Conservation (phyloP, 2,113 vertebrate species). For the Holacanthus passer region DNA sequence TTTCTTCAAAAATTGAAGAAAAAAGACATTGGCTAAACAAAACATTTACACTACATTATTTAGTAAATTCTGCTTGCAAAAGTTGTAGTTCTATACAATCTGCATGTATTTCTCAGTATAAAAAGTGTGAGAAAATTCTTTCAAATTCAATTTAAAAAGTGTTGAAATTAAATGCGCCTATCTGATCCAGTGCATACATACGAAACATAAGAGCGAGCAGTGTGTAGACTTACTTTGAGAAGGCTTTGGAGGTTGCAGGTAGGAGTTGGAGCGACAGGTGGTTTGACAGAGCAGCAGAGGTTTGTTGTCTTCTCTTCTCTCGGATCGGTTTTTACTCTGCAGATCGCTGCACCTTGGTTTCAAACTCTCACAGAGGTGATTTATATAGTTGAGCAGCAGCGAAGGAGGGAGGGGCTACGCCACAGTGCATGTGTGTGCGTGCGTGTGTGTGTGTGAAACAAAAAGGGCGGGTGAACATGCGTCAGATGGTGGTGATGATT, state of each 20-base stretch:
- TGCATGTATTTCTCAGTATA: background rate
- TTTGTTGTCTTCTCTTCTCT: slow-evolving; percentile 13
- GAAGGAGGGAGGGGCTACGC: slow-evolving; percentile 56
- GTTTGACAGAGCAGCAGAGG: slow-evolving; percentile 14
- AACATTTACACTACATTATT: too few relatives aligned
- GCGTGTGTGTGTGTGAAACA: slow-evolving; percentile 8
- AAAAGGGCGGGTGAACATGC: slow-evolving; percentile 56
- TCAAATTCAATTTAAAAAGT: too few relatives aligned
- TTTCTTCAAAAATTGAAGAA: too few relatives aligned
- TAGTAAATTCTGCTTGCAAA: background rate
- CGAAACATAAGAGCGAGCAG: background rate
- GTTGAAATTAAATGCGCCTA: too few relatives aligned
- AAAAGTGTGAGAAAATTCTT: too few relatives aligned
- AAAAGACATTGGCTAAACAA: too few relatives aligned
- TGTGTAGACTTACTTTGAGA: slow-evolving; percentile 66
- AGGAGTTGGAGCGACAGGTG: slow-evolving; percentile 48
- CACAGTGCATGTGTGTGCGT: background rate
- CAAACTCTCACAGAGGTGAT: slow-evolving; percentile 36
- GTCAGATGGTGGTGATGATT: slow-evolving; percentile 71
- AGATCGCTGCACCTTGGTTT: slow-evolving; percentile 25
- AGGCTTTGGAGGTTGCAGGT: slow-evolving; percentile 46
- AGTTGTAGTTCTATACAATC: background rate
- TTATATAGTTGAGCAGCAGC: slow-evolving; percentile 60
- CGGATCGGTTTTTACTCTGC: slow-evolving; percentile 24
- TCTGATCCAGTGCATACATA: background rate